Base-by-base conservation (phyloP, 1,140 invertebrate species). In the Coptotermes formosanus region DNA sequence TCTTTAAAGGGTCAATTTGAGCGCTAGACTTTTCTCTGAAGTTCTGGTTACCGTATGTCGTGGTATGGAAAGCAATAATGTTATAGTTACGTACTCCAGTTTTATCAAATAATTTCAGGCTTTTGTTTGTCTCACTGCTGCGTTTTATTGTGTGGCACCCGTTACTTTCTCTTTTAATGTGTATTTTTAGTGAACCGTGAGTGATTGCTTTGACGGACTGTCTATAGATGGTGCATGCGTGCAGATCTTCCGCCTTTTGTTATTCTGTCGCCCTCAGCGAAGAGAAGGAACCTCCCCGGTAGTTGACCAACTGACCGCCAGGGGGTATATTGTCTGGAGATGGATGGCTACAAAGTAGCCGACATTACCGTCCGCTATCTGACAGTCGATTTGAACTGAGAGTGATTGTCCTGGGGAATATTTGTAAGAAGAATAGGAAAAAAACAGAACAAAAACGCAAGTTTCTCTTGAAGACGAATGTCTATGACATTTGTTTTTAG, bases 341-440 rank as follows among this genome's bases (percentile, higher is more conserved):
- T 75, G 64, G 64, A 75, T 75, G 25, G 30, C 64, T 75, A 75
- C 64, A 75, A 75, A 75, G 64, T 75, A 75, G 64, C 64, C 64
- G n/a, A 30, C 64, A 75, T 75, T 75, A 75, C 64, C 64, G n/a
- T 30, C n/a, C n/a, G 25, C 6, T 75, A 75, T 75, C 64, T 75
- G 64, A 75, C 64, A 75, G 64, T 75, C 64, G 64, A 75, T 75
- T 75, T 75, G 64, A 75, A 75, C 64, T 75, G 64, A 75, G 64
- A 75, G n/a, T 75, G 64, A 75, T 75, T 75, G 64, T 75, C 64
- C n/a, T n/a, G 16, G n/a, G 14, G 64, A 75, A 75, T 11, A 75
- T n/a, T 75, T 75, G 52, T 55, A 19, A 55, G 19, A 55, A 55
- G 19, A 55, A 55, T n/a, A 30, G 9, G 64, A 12, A 30, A 75